Evolutionary conservation across 2,888 invertebrate genomes (phyloP), one percentile per base, ranked within the genome.

Genomic region (Malacosoma neustria): DNA sequence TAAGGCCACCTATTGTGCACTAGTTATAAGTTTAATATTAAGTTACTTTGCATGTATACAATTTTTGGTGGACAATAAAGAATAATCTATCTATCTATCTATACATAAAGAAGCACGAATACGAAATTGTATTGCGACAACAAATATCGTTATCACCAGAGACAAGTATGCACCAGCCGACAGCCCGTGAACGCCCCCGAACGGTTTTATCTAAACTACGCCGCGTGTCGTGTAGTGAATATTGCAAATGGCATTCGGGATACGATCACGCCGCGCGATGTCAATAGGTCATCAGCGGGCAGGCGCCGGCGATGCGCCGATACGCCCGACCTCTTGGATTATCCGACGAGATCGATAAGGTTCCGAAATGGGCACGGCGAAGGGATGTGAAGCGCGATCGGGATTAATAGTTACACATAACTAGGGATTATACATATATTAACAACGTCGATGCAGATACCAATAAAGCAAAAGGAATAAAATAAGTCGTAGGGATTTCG

Each of bases 291-390:
- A 72, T 54, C 66, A 52, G 52, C 45, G 63, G 52, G 62, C 65
- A 55, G 60, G 68, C 74, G 69, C 61, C 65, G 58, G 57, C 61
- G 61, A 69, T 66, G 64, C 59, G 63, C 58, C 61, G 61, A 69
- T 66, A 64, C 59, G 63, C 58, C 22, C 71, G 81, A 75, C 74
- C 80, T 74, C 73, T 65, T 56, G 74, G 80, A 81, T 82, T 76
- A 82, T 77, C 77, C 74, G 56, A 61, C 49, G 49, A 68, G 70
- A 80, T 82, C 79, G 80, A 81, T 77, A 80, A 73, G 67, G 64
- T 56, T 57, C 62, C 48, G 36, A 53, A 33, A 44, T 54, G 52
- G 52, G 49, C 48, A 61, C 49, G 60, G 49, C n/a, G n/a, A n/a
- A n/a, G n/a, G n/a, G n/a, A n/a, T n/a, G 59, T 54, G 48, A 46